Conservation (phyloP, 1,140 invertebrate genomes). For the Babylonia areolata region DNA sequence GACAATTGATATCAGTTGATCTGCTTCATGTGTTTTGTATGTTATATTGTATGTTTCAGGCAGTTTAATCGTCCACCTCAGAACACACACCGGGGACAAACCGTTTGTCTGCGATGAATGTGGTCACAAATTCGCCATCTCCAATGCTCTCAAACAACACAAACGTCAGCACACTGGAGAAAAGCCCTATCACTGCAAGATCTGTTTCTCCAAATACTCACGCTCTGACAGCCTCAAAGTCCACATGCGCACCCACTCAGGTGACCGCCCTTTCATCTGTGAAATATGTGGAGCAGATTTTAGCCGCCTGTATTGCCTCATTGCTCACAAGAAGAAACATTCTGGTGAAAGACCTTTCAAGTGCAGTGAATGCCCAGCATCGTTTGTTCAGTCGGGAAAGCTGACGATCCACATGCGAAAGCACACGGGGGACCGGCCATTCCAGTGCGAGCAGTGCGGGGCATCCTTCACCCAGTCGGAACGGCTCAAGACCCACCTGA, state of each 20-base stretch:
- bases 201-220: conserved; percentile 80
- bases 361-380: conserved; percentile 46
- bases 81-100: conserved; percentile 54
- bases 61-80: conserved; percentile 45
- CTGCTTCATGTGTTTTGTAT: too few relatives aligned
- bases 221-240: conserved; percentile 50
- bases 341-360: conserved; percentile 41
- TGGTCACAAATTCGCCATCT: conserved; percentile 94
- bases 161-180: conserved; percentile 96
- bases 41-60: conserved; percentile 4
- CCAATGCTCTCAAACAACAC: conserved; percentile 94
- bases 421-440: conserved; percentile 39
- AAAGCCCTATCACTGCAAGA: conserved; percentile 97
- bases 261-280: conserved; percentile 51
- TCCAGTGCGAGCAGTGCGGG: conserved; percentile 53
- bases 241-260: conserved; percentile 78
- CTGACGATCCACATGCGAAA: conserved; percentile 44
- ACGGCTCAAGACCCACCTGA: conserved; percentile 46
- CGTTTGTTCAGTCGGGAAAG: conserved; percentile 35
- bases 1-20: too few relatives aligned
- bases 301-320: conserved; percentile 33
- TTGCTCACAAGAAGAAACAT: conserved; percentile 48
- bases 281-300: conserved; percentile 50
- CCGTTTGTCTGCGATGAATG: conserved; percentile 87
- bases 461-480: conserved; percentile 46